phyloP scores from a whole-genome alignment of 2,113 vertebrate genomes.

The Brachirus orientalis region DNA sequence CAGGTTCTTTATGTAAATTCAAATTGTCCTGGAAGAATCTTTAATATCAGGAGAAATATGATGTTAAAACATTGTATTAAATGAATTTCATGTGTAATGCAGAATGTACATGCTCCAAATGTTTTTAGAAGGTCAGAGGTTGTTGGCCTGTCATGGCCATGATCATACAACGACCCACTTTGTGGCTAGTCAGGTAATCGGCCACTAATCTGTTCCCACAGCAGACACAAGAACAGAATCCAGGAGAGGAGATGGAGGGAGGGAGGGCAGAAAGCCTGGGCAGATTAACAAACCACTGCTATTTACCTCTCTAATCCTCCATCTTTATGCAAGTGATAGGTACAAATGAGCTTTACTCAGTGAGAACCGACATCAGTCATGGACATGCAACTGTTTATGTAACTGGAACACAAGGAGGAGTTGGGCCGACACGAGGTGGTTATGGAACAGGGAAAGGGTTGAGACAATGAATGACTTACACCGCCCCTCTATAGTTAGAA shows the following conservation, averaged over 20 bases:
- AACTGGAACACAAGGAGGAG: conserved; percentile 23
- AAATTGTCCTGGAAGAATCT: background rate
- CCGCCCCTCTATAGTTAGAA: background rate
- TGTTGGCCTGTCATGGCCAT: background rate
- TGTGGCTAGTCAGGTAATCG: conserved; percentile 30
- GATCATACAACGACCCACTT: conserved; percentile 37
- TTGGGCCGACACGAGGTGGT: background rate
- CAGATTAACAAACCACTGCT: conserved; percentile 44
- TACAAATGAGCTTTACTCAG: conserved; percentile 62
- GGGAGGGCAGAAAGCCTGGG: no score
- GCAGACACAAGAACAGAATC: conserved; percentile 20
- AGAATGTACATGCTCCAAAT: background rate
- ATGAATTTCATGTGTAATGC: no score
- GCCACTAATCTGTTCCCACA: conserved; percentile 44
- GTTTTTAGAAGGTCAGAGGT: conserved; percentile 9
- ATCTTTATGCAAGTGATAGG: conserved; percentile 56
- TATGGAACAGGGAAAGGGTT: background rate
- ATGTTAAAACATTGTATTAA: no score
- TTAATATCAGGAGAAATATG: no score
- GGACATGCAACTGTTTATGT: conserved; percentile 59
- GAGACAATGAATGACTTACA: background rate
- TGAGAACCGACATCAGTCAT: conserved; percentile 33
- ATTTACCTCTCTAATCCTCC: conserved; percentile 64
- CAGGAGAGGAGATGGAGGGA: background rate
- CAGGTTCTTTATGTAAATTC: background rate